Base-by-base conservation (phyloP, 2,888 invertebrate genomes). In the Drosophila mimica region DNA sequence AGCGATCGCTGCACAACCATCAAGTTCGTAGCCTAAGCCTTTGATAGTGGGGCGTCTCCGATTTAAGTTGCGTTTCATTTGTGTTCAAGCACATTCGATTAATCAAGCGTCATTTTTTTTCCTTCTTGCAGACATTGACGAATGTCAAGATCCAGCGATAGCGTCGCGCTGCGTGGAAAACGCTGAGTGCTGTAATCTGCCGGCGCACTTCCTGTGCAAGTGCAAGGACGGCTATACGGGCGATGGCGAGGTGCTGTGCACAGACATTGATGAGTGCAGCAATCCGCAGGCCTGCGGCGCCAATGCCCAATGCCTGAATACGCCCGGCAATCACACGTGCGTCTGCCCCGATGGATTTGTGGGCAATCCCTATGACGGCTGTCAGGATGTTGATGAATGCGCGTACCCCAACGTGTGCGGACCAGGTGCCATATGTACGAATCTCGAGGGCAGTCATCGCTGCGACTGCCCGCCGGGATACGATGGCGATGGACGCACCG, bases 121-220 rank as follows among this genome's bases (percentile, higher is more conserved):
- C 3, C 48, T 60, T 58, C 31, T 79, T 88, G 25, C 93, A 97
- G 97, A 98, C 94, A 97, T 99, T 93, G 96, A 99, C 94, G 99
- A 99, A 94, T 99, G 99, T 93, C 96, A 96, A 91, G 97, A 97
- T 94, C 97, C 98, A 76, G 94, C 95, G 75, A 95, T 98, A 90
- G 96, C 97, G 43, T 95, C 96, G 71, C 95, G 97, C 91, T 98
- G 98, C 94, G 98, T 97, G 73, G 95, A 96, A 93, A 98, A 98
- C 93, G 97, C 98, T 49, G 98, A 98, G 93, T 98, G 98, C 93
- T 98, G 98, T 93, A 98, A 98, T 94, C 94, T 98, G 88, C 98
- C 98, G 56, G 97, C 98, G 83, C 97, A 98, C 94, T 98, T 97
- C 94, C 95, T 98, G 85, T 98, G 98, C 94, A 98, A 98, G 94